phyloP scores from a whole-genome alignment of 2,888 invertebrate genomes.

The Monochamus alternatus region DNA sequence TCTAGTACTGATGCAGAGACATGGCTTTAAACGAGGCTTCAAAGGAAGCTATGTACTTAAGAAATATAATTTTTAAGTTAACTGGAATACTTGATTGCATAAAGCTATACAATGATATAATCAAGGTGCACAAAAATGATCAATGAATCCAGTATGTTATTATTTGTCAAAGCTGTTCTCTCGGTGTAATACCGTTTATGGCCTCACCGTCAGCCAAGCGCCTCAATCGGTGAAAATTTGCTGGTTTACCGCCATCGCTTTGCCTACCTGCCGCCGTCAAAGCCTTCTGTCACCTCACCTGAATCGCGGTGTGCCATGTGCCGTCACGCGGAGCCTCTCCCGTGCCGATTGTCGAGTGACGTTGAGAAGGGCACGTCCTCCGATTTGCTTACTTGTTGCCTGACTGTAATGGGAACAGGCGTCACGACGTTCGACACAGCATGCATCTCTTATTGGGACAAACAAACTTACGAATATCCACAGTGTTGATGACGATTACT shows the following conservation, averaged over 20 bases:
- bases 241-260: constrained; percentile 60
- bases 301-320: constrained; percentile 36
- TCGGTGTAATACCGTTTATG: constrained; percentile 21
- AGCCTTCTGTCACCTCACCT: constrained; percentile 54
- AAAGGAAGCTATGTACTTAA: no score
- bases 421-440: background rate
- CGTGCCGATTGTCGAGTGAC: constrained; percentile 43
- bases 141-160: no score
- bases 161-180: no score
- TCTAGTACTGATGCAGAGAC: no score
- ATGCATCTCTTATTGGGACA: no score
- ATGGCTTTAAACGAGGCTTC: no score
- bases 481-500: no score
- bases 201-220: constrained; percentile 45
- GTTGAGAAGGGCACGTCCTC: constrained; percentile 41
- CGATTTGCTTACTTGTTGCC: constrained; percentile 59
- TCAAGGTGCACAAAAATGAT: no score
- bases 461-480: no score
- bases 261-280: constrained; percentile 54
- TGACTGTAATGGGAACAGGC: constrained; percentile 44
- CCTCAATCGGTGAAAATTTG: constrained; percentile 59
- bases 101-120: no score
- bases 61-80: no score
- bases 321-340: constrained; percentile 44
- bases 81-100: no score